Percentiles rank a stretch among this genome's conserved stretches.
phyloP scores from a whole-genome alignment of 1,140 invertebrate species.

The Onthophagus taurus region DNA sequence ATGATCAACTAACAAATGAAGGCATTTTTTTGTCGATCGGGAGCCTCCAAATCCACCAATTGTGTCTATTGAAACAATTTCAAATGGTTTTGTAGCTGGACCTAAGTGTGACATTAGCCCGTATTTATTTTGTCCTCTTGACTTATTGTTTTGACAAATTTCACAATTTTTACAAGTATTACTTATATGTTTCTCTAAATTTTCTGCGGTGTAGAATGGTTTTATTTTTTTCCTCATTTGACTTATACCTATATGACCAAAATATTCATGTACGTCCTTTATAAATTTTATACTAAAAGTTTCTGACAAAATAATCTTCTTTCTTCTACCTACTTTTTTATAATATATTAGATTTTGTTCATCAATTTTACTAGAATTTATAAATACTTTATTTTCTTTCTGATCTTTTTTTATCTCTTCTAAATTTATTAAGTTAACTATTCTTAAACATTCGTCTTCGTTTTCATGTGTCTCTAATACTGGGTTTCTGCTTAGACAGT shows the following conservation, averaged over 20 bases:
- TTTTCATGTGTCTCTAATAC: slow-evolving; percentile 30
- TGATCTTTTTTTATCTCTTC: slow-evolving; percentile 29
- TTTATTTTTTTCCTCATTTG: slow-evolving; percentile 21
- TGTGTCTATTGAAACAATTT: slow-evolving; percentile 35
- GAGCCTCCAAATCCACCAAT: slow-evolving; percentile 31
- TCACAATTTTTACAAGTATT: slow-evolving; percentile 23
- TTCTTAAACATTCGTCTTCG: slow-evolving; percentile 28
- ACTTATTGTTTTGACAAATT: slow-evolving; percentile 20
- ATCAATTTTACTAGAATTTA: neutral
- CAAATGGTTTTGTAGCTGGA: slow-evolving; percentile 31
- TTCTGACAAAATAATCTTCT: slow-evolving; percentile 1
- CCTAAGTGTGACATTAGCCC: slow-evolving; percentile 28
- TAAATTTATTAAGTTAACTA: slow-evolving; percentile 30
- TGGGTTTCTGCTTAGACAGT: slow-evolving; percentile 34
- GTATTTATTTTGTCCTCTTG: slow-evolving; percentile 22
- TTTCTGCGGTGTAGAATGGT: slow-evolving; percentile 22
- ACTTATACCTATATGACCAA: slow-evolving; percentile 20
- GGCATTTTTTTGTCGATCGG: slow-evolving; percentile 30
- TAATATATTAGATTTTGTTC: neutral
- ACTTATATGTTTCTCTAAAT: slow-evolving; percentile 21
- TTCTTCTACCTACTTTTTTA: neutral
- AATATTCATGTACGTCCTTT: slow-evolving; percentile 20
- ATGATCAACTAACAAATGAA: slow-evolving; percentile 28
- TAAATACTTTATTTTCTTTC: slow-evolving; percentile 22
- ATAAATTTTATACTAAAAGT: slow-evolving; percentile 15